These are phyloP conservation scores for Phoebastria nigripes DNA, from an alignment of 2,797 vertebrate genomes.

Conservation along the genomic window DNA sequence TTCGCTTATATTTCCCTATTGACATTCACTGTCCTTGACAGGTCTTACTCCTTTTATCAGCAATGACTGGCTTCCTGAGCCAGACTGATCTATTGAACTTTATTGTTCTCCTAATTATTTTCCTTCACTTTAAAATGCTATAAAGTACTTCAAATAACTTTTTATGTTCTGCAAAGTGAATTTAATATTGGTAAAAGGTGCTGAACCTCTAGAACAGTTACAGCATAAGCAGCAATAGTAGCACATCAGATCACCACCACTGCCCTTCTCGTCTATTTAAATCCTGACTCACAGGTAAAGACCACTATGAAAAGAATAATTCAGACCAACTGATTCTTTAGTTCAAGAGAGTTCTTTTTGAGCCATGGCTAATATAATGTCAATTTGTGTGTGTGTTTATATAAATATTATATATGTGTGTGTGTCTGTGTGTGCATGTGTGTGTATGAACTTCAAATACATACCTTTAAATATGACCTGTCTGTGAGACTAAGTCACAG, in stretches of 20 bases:
- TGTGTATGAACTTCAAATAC: background rate
- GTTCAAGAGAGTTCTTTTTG: background rate
- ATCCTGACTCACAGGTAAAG: background rate
- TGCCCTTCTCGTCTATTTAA: background rate
- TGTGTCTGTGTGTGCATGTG: fast-evolving
- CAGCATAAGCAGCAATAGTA: background rate
- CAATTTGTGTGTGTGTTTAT: background rate
- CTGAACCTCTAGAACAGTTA: background rate
- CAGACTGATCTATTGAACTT: background rate
- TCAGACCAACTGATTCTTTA: background rate
- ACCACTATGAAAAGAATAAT: background rate
- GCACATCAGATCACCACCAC: background rate
- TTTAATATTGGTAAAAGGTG: background rate
- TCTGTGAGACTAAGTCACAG: background rate
- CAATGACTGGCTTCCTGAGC: background rate
- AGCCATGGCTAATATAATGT: background rate
- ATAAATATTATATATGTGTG: fast-evolving
- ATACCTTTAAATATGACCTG: background rate
- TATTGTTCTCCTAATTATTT: background rate
- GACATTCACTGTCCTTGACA: background rate
- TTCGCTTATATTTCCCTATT: background rate
- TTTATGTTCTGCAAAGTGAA: background rate
- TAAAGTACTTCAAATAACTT: background rate
- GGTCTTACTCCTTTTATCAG: background rate
- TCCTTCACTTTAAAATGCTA: background rate